phyloP scores from a whole-genome alignment of 2,888 invertebrate genomes.

The Euzophera pinguis region DNA sequence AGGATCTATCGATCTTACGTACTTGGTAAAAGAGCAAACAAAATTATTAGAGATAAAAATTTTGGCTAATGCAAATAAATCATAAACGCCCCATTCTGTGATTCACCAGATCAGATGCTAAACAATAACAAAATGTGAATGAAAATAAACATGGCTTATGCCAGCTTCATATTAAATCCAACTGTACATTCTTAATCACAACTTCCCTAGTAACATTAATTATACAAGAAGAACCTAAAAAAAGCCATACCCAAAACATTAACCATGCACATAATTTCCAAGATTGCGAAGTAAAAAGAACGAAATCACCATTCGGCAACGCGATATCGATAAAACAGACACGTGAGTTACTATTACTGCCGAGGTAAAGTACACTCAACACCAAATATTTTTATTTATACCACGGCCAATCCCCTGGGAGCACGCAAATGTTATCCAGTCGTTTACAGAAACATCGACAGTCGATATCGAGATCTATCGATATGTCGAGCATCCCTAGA shows the following conservation, averaged over 20 bases:
- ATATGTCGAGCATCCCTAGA: slow-evolving; percentile 13
- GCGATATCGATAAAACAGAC: slow-evolving; percentile 32
- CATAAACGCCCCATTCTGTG: no score
- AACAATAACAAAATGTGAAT: background rate
- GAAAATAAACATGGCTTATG: background rate
- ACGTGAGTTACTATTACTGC: slow-evolving; percentile 35
- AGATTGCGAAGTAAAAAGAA: slow-evolving; percentile 9
- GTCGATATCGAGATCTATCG: slow-evolving; percentile 14
- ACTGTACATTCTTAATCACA: background rate
- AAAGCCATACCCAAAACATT: background rate
- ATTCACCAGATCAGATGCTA: no score
- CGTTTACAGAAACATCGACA: slow-evolving; percentile 14
- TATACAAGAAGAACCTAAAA: background rate
- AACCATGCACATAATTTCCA: background rate
- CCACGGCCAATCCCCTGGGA: slow-evolving; percentile 17
- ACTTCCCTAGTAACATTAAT: background rate
- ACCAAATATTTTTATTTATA: slow-evolving; percentile 30
- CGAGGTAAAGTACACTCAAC: slow-evolving; percentile 18
- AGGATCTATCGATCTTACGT: no score
- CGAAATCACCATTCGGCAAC: slow-evolving; percentile 9
- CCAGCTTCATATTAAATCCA: no score
- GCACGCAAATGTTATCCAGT: slow-evolving; percentile 19
- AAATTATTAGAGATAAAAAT: no score
- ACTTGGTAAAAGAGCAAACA: no score
- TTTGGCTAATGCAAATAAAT: no score